These are phyloP conservation scores for Acanthoscelides obtectus DNA, from an alignment of 2,888 invertebrate species.

Conservation along the genomic window DNA sequence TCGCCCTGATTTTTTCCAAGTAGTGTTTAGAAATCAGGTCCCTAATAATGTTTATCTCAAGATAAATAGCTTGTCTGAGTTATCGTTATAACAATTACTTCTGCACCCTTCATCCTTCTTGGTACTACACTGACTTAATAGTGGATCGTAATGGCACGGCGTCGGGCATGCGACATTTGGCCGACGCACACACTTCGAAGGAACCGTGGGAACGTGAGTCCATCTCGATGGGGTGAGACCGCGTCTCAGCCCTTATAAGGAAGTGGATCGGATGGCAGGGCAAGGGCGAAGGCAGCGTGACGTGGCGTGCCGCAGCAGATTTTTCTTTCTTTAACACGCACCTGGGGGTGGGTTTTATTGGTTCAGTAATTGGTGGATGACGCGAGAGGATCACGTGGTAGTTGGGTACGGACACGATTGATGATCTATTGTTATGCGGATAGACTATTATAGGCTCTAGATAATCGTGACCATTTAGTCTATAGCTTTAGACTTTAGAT, in stretches of 20 bases:
- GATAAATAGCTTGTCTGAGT: no score
- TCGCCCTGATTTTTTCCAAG: no score
- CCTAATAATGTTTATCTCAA: no score
- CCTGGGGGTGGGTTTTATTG: neutral
- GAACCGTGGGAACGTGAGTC: conserved; percentile 34
- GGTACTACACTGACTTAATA: no score
- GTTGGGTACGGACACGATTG: neutral
- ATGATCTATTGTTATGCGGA: neutral
- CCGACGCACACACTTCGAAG: conserved; percentile 26
- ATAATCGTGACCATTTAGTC: no score
- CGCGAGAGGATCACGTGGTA: neutral
- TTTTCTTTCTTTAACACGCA: neutral
- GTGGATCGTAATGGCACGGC: conserved; percentile 9
- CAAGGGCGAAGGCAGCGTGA: no score
- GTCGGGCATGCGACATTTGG: conserved; percentile 41
- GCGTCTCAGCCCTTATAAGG: neutral
- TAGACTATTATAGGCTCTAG: neutral
- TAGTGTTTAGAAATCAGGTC: no score
- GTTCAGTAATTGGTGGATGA: neutral
- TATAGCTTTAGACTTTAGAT: no score
- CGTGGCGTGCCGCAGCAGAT: neutral
- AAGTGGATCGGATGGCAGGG: neutral
- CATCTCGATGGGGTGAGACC: neutral
- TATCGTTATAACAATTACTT: no score
- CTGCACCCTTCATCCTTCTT: no score